Evolutionary conservation across 2,888 invertebrate species (phyloP).

Genomic region (Ecliptopera silaceata): DNA sequence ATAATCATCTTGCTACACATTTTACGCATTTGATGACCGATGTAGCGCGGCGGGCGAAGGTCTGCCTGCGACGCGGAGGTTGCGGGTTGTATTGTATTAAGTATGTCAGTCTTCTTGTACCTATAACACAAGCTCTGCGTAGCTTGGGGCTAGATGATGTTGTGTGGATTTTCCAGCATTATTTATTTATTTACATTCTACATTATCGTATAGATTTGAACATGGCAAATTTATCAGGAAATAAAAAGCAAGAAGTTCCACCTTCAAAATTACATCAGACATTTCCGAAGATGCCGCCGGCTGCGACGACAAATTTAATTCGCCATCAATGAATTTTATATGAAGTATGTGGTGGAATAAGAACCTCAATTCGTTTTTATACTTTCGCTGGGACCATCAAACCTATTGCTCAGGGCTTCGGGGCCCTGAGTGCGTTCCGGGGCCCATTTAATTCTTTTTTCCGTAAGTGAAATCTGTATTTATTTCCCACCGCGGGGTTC

Average conservation of each 20-base stretch:
- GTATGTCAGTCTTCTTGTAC: too few relatives aligned
- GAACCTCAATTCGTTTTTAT: constrained; percentile 30
- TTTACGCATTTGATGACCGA: too few relatives aligned
- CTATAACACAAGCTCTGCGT: too few relatives aligned
- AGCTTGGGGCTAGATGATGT: too few relatives aligned
- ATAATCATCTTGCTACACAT: too few relatives aligned
- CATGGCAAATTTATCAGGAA: not conserved
- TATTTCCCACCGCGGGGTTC: constrained; percentile 29
- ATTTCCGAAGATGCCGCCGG: not conserved
- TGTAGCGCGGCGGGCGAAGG: too few relatives aligned
- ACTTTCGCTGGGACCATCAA: constrained; percentile 32
- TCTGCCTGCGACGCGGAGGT: too few relatives aligned
- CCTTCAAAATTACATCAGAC: not conserved
- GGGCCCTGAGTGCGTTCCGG: constrained; percentile 11
- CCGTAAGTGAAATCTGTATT: constrained; percentile 37
- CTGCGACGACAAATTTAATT: constrained; percentile 17
- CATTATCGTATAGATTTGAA: too few relatives aligned
- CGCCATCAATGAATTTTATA: constrained; percentile 18
- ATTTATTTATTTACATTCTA: too few relatives aligned
- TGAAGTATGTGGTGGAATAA: constrained; percentile 23
- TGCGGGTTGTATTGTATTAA: too few relatives aligned
- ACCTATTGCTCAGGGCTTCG: constrained; percentile 26
- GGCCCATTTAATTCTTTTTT: constrained; percentile 31
- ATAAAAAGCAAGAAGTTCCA: not conserved
- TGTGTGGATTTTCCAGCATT: too few relatives aligned